Evolutionary conservation across 2,113 vertebrate genomes (phyloP).

Genomic region (Symphodus melops): DNA sequence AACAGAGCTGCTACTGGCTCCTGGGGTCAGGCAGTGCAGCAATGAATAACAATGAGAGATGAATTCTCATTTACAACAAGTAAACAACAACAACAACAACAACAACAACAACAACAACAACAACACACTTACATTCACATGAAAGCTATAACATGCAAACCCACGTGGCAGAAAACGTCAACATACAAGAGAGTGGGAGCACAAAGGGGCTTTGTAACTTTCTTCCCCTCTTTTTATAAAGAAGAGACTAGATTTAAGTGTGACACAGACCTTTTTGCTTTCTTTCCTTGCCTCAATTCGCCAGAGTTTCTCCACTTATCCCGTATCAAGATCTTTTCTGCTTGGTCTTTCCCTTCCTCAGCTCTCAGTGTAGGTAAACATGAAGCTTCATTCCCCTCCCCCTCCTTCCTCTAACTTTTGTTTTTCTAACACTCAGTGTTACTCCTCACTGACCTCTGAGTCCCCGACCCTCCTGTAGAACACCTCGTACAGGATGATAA

Average conservation of each 20-base stretch:
- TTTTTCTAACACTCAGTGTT: neutral
- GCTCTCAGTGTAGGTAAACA: neutral
- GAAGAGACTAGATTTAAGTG: constrained; percentile 18
- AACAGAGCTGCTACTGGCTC: constrained; percentile 73
- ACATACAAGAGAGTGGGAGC: constrained; percentile 8
- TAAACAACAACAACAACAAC: constrained; percentile 57
- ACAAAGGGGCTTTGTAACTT: constrained; percentile 30
- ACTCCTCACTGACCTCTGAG: constrained; percentile 84
- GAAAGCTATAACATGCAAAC: constrained; percentile 30
- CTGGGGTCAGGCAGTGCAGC: constrained; percentile 66
- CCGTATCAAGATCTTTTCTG: neutral
- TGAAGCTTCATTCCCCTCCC: neutral
- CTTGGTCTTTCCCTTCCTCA: neutral
- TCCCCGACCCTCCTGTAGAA: constrained; percentile 91
- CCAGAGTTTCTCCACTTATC: constrained; percentile 3
- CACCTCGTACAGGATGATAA: constrained; percentile 96
- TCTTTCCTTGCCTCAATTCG: neutral
- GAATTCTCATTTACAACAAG: constrained; percentile 52
- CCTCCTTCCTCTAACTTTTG: neutral
- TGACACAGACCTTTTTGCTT: constrained; percentile 14
- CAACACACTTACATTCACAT: neutral
- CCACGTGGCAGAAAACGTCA: neutral
- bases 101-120: constrained; percentile 58
- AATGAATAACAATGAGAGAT: constrained; percentile 68
- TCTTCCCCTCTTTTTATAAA: constrained; percentile 15